Evolutionary conservation across 2,113 vertebrate species (phyloP).

Genomic region (Scopus umbretta): DNA sequence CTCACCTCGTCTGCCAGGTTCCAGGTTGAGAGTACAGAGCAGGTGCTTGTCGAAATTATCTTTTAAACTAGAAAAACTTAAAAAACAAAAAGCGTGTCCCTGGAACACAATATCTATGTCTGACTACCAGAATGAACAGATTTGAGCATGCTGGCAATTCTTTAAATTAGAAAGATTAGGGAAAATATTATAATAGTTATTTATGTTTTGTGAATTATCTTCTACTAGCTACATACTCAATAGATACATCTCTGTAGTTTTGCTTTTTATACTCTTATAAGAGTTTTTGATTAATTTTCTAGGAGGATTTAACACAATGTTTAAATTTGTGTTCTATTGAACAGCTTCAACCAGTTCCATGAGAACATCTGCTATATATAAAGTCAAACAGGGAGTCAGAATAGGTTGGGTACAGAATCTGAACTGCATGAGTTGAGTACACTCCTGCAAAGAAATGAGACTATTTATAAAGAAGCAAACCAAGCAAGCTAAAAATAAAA

Average conservation of each 20-base stretch:
- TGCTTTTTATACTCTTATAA: not conserved
- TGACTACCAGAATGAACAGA: not conserved
- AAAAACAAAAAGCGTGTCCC: fast-evolving
- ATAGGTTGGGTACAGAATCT: not conserved
- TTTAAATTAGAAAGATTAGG: not conserved
- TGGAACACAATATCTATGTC: not conserved
- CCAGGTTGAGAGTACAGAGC: not conserved
- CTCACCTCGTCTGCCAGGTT: not conserved
- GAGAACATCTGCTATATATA: not conserved
- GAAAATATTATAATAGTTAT: not conserved
- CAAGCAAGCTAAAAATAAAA: constrained; percentile 16
- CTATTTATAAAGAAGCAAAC: not conserved
- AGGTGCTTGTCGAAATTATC: not conserved
- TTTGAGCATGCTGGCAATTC: not conserved
- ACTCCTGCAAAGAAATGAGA: not conserved
- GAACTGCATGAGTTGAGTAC: not conserved
- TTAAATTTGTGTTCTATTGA: not conserved
- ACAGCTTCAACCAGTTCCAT: not conserved
- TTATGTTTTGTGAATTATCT: not conserved
- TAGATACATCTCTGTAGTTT: not conserved
- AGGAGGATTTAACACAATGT: not conserved
- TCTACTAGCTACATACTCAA: not conserved
- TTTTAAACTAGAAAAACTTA: not conserved
- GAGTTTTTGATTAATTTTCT: not conserved
- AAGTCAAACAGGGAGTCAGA: not conserved